A percentile compares a stretch with the other conserved stretches of the same genome.
Conservation (phyloP, 2,113 vertebrate genomes). For the Stercorarius parasiticus region DNA sequence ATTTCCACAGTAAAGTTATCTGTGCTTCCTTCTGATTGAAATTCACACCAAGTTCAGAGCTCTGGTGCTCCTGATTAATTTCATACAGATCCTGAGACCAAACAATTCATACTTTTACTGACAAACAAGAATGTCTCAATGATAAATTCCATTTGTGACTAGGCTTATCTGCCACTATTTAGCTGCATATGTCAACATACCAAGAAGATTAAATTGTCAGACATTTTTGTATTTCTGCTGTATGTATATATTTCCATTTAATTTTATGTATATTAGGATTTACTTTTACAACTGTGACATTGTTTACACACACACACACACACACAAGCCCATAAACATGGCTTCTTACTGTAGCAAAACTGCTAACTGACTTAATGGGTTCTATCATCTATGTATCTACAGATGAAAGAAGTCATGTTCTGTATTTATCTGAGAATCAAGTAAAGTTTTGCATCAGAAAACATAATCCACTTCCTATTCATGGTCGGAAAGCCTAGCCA, state of each 20-base stretch:
- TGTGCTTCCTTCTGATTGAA: background rate
- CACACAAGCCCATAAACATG: background rate
- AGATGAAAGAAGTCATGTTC: background rate
- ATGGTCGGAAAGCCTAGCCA: background rate
- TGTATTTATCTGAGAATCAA: background rate
- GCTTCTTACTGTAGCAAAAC: background rate
- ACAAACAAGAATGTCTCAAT: background rate
- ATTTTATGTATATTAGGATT: background rate
- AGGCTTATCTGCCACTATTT: background rate
- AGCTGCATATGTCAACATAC: background rate
- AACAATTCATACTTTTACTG: background rate
- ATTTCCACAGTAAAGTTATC: background rate
- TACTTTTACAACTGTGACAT: background rate
- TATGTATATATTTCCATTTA: background rate
- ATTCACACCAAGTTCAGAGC: background rate
- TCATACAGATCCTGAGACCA: background rate
- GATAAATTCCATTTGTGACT: background rate
- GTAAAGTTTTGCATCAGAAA: background rate
- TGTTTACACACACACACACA: background rate
- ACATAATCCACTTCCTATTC: background rate
- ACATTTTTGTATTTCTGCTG: background rate
- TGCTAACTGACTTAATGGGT: background rate
- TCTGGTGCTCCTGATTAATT: background rate
- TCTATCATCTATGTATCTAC: background rate
- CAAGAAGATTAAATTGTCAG: background rate